phyloP scores from a whole-genome alignment of 2,113 vertebrate species.

The Cebus imitator region DNA sequence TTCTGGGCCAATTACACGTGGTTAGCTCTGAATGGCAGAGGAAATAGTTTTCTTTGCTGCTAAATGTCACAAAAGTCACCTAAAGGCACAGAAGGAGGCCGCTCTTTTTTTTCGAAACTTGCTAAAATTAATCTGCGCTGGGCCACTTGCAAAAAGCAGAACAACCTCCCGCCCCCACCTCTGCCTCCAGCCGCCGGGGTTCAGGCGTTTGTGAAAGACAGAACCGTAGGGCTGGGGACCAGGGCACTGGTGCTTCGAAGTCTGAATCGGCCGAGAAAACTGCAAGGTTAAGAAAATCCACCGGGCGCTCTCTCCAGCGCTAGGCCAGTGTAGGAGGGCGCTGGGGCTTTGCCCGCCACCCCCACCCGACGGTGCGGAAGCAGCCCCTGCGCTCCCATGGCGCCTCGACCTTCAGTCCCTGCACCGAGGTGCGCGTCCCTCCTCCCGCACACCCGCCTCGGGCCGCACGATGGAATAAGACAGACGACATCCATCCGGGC shows the following conservation, averaged over 20 bases:
- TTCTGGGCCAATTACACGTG: slow-evolving; percentile 91
- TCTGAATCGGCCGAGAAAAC: not conserved
- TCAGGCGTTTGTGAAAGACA: not conserved
- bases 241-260: not conserved
- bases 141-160: slow-evolving; percentile 64
- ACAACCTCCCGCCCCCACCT: not conserved
- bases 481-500: slow-evolving; percentile 51
- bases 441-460: slow-evolving; percentile 70
- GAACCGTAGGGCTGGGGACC: not conserved
- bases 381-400: not conserved
- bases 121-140: slow-evolving; percentile 80
- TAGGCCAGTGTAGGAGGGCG: not conserved
- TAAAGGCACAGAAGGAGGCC: slow-evolving; percentile 83
- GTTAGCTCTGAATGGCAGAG: slow-evolving; percentile 89
- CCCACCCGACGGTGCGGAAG: not conserved
- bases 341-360: not conserved
- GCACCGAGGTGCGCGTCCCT: not conserved
- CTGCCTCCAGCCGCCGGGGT: not conserved
- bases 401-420: not conserved
- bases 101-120: slow-evolving; percentile 83
- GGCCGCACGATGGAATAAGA: slow-evolving; percentile 77
- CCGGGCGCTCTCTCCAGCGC: not conserved
- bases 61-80: slow-evolving; percentile 90
- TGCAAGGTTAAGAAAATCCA: not conserved
- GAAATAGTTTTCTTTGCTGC: slow-evolving; percentile 93